These are phyloP conservation scores for Tetramorium bicarinatum DNA, from an alignment of 2,888 invertebrate genomes.

Conservation along the genomic window DNA sequence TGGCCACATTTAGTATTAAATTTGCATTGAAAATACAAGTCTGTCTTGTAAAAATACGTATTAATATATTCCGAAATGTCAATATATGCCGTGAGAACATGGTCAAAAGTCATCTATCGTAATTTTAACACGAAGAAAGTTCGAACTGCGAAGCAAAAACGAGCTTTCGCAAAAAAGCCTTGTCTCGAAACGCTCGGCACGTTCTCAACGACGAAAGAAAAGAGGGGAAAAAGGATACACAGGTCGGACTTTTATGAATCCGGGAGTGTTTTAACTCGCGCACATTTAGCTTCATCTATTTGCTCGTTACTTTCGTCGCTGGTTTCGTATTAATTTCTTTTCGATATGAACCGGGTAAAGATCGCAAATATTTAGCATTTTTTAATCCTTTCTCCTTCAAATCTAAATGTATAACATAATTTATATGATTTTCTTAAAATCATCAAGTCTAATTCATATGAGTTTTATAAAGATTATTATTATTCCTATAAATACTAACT, in stretches of 20 bases:
- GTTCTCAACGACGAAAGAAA: background rate
- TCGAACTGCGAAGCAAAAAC: conserved; percentile 44
- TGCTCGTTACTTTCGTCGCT: conserved; percentile 23
- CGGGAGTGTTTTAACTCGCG: conserved; percentile 31
- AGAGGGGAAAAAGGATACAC: background rate
- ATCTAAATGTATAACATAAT: background rate
- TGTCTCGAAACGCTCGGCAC: conserved; percentile 37
- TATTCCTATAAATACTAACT: background rate
- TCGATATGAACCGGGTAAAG: background rate
- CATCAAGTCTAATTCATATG: background rate
- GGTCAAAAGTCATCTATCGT: conserved; percentile 23
- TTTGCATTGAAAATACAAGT: background rate
- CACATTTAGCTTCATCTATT: conserved; percentile 29
- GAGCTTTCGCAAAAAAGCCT: conserved; percentile 46
- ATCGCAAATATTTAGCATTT: conserved; percentile 24
- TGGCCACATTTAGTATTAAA: background rate
- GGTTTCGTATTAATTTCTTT: conserved; percentile 24
- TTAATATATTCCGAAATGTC: conserved; percentile 4
- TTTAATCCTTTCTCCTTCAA: background rate
- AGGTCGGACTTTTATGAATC: conserved; percentile 54
- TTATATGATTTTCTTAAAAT: background rate
- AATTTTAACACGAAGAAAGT: conserved; percentile 51
- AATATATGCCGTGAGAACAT: conserved; percentile 14
- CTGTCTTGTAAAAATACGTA: background rate
- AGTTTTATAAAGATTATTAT: background rate